phyloP scores from a whole-genome alignment of 2,113 vertebrate genomes.

The Apteryx owenii region DNA sequence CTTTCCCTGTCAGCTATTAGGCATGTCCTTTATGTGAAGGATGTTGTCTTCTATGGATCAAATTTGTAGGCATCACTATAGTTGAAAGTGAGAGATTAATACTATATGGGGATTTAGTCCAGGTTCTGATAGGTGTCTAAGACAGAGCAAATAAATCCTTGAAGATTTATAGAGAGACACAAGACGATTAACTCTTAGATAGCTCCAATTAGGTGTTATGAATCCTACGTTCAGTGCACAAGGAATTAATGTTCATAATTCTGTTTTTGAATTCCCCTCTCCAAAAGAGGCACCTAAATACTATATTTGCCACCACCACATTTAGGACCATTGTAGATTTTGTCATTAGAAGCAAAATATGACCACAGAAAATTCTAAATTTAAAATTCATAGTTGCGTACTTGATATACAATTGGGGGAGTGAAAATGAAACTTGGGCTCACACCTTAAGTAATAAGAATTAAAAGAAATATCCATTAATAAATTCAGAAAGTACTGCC shows the following conservation, averaged over 20 bases:
- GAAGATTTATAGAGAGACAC: not conserved
- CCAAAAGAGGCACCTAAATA: not conserved
- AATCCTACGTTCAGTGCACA: not conserved
- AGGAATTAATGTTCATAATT: not conserved
- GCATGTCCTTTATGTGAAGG: not conserved
- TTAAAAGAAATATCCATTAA: not conserved
- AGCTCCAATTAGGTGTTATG: not conserved
- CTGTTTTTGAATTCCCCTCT: not conserved
- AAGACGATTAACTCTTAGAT: not conserved
- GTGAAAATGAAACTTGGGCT: not conserved
- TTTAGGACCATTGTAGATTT: not conserved
- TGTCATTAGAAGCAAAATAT: not conserved
- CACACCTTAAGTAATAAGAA: not conserved
- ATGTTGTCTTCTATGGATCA: not conserved
- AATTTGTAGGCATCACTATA: not conserved
- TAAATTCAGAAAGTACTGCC: not conserved
- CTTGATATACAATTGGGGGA: not conserved
- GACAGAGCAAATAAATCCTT: not conserved
- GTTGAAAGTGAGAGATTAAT: not conserved
- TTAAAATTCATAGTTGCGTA: not conserved
- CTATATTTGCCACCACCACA: not conserved
- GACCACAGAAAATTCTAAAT: not conserved
- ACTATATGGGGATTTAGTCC: not conserved
- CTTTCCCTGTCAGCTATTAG: not conserved
- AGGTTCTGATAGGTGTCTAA: not conserved